Conservation (phyloP, 2,888 invertebrate genomes). For the Diaperis boleti region DNA sequence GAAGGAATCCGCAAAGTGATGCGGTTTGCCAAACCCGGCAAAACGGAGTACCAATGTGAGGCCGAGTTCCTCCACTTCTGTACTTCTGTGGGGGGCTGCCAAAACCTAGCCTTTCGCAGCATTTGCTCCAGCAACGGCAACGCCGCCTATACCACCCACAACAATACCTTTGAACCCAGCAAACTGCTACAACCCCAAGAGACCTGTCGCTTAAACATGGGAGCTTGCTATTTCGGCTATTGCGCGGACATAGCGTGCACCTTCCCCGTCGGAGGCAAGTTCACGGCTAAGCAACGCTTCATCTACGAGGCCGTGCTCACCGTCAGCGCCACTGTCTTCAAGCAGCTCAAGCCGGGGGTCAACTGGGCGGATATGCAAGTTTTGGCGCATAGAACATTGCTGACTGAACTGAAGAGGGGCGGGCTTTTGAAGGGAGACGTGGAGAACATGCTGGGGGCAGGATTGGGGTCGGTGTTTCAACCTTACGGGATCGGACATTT, state of each 20-base stretch:
- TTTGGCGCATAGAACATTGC: conserved; percentile 81
- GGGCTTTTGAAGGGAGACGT: conserved; percentile 82
- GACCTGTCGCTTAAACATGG: conserved; percentile 94
- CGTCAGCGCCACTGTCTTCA: conserved; percentile 86
- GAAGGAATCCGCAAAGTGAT: conserved; percentile 95
- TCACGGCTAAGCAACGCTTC: conserved; percentile 88
- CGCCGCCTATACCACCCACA: conserved; percentile 93
- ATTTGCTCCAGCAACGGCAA: conserved; percentile 95
- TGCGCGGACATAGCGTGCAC: conserved; percentile 97
- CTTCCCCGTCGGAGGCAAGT: conserved; percentile 95
- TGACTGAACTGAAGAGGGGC: conserved; percentile 80
- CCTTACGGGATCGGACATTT: conserved; percentile 98
- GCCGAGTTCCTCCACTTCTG: conserved; percentile 87
- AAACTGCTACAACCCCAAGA: conserved; percentile 81
- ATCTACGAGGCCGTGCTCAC: conserved; percentile 91
- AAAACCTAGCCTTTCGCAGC: conserved; percentile 93
- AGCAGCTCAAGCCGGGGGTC: conserved; percentile 87
- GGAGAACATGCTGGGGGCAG: conserved; percentile 79
- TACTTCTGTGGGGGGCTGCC: conserved; percentile 90
- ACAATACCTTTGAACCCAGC: conserved; percentile 95
- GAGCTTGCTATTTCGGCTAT: conserved; percentile 96
- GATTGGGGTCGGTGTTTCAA: conserved; percentile 88
- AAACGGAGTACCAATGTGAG: conserved; percentile 86
- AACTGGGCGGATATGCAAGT: conserved; percentile 95
- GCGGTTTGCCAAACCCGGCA: conserved; percentile 80